phyloP scores from a whole-genome alignment of 1,140 invertebrate species.

The Drepana arcuata region DNA sequence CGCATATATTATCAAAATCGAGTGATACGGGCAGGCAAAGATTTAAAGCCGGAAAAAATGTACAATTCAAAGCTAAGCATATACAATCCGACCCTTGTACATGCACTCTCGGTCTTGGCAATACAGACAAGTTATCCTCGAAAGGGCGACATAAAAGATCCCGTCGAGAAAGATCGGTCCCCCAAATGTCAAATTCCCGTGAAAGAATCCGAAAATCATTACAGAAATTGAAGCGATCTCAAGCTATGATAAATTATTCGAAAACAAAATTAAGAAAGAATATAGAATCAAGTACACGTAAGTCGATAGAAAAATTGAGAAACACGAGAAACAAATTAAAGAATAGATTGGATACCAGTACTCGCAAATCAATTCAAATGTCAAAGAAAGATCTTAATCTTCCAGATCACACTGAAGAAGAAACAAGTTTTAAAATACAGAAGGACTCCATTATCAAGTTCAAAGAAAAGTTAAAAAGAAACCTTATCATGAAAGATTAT shows the following conservation, averaged over 20 bases:
- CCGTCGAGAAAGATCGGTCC: too few relatives aligned
- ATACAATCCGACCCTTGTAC: conserved; percentile 39
- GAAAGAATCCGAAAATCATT: conserved; percentile 6
- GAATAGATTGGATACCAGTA: conserved; percentile 5
- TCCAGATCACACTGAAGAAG: conserved; percentile 5
- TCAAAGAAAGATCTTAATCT: too few relatives aligned
- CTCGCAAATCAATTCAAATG: too few relatives aligned
- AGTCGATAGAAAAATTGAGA: conserved; percentile 18
- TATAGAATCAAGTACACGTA: conserved; percentile 11
- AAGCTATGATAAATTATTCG: conserved; percentile 10
- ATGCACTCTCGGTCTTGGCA: conserved; percentile 29
- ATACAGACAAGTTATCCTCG: too few relatives aligned
- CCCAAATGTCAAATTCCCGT: conserved; percentile 5
- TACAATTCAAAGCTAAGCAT: conserved; percentile 28
- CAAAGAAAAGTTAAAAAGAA: conserved; percentile 24
- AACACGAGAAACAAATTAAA: conserved; percentile 15
- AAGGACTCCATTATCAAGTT: conserved; percentile 35
- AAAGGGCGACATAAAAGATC: background rate
- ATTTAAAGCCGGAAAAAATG: conserved; percentile 9
- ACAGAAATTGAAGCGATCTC: conserved; percentile 10
- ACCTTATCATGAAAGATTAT: conserved; percentile 17
- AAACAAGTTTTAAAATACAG: conserved; percentile 18
- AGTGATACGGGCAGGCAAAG: conserved; percentile 5
- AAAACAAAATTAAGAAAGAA: conserved; percentile 16
- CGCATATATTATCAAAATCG: conserved; percentile 2